Percentiles rank a stretch among this genome's conserved stretches.
These are phyloP conservation scores for Drosophila burlai DNA, from an alignment of 1,140 invertebrate species.

Conservation along the genomic window DNA sequence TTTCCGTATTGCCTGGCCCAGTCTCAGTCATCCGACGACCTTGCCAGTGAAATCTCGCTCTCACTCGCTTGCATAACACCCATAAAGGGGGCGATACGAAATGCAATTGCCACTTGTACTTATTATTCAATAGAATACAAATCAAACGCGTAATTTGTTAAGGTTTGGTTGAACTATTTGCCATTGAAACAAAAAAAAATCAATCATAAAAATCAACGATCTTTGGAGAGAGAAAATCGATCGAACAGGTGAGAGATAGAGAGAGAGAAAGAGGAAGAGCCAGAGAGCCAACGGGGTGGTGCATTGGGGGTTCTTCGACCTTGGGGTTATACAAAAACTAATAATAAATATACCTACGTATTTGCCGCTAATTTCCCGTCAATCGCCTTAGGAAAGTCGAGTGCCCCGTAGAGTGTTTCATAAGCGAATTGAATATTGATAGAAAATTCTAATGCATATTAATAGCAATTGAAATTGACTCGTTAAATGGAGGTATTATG, in stretches of 20 bases:
- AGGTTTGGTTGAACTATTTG: slow-evolving; percentile 23
- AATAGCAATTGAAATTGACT: slow-evolving; percentile 3
- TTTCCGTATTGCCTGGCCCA: slow-evolving; percentile 41
- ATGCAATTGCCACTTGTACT: slow-evolving; percentile 25
- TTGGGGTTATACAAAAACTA: slow-evolving; percentile 40
- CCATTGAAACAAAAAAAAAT: slow-evolving; percentile 9
- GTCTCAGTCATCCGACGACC: slow-evolving; percentile 33
- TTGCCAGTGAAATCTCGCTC: slow-evolving; percentile 30
- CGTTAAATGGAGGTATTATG: not conserved
- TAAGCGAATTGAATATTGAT: slow-evolving; percentile 35
- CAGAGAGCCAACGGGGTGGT: not conserved
- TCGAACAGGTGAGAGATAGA: not conserved
- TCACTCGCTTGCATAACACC: slow-evolving; percentile 33
- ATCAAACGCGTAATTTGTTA: slow-evolving; percentile 47
- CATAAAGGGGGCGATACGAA: slow-evolving; percentile 18
- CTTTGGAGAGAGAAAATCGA: not conserved
- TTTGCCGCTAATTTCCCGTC: slow-evolving; percentile 22
- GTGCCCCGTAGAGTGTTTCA: slow-evolving; percentile 8
- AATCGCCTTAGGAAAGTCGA: slow-evolving; percentile 9
- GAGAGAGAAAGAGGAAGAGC: not conserved
- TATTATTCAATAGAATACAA: slow-evolving; percentile 43
- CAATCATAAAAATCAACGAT: slow-evolving; percentile 24
- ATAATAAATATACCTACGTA: slow-evolving; percentile 35
- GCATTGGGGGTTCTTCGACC: slow-evolving; percentile 21
- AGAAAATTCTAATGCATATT: slow-evolving; percentile 13